phyloP scores from a whole-genome alignment of 2,797 vertebrate genomes.

The Sebastes vulpes region DNA sequence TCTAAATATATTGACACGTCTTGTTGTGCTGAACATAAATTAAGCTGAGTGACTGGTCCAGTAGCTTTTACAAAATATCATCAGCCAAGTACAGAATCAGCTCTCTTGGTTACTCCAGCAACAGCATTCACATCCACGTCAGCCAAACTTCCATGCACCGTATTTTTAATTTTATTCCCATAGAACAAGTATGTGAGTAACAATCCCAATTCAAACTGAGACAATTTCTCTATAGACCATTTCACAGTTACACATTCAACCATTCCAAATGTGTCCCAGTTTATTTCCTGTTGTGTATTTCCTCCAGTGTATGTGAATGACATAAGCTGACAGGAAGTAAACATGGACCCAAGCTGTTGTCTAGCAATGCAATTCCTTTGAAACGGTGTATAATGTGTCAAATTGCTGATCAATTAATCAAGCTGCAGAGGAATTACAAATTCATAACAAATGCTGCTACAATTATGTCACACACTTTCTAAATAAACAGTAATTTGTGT shows the following conservation, averaged over 20 bases:
- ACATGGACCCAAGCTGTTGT: background rate
- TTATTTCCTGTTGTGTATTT: background rate
- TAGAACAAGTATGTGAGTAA: background rate
- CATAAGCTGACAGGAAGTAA: background rate
- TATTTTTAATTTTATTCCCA: background rate
- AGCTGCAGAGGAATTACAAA: background rate
- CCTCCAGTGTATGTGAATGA: too few species aligned
- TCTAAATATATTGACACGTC: background rate
- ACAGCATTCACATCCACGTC: background rate
- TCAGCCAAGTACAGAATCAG: background rate
- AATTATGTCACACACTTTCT: background rate
- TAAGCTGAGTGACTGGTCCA: background rate
- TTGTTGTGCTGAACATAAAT: background rate
- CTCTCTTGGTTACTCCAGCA: background rate
- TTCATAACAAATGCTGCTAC: background rate
- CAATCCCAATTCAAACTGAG: background rate
- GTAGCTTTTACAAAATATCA: background rate
- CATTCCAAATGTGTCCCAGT: background rate
- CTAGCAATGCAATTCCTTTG: too few species aligned
- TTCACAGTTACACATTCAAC: background rate
- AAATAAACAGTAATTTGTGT: background rate
- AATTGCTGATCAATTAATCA: background rate
- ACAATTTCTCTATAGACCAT: too few species aligned
- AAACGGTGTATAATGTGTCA: background rate
- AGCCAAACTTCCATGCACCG: background rate